phyloP scores from a whole-genome alignment of 2,888 invertebrate species.

The Lepidocyrtinus sp. region DNA sequence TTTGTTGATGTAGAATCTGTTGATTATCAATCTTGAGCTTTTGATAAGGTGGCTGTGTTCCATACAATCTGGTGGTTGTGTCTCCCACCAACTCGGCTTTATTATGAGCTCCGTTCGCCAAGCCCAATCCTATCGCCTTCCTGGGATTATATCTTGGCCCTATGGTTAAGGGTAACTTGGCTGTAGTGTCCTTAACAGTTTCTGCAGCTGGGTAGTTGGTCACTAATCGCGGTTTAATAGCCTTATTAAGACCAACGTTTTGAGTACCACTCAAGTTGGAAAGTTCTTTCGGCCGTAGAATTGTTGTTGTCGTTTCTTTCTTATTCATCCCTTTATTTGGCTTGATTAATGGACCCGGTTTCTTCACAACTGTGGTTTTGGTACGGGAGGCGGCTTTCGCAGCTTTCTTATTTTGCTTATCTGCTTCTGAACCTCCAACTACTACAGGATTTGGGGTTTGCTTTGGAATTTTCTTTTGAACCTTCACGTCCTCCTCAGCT shows the following conservation, averaged over 20 bases:
- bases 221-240: neutral
- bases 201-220: slow-evolving; percentile 27
- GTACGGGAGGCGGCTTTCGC: neutral
- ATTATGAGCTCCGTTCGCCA: neutral
- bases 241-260: neutral
- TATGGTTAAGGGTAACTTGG: slow-evolving; percentile 43
- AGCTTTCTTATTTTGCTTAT: neutral
- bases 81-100: neutral
- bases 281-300: neutral
- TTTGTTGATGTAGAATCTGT: neutral
- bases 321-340: neutral
- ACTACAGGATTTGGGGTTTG: neutral
- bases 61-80: neutral
- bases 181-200: neutral
- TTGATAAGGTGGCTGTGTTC: neutral
- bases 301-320: neutral
- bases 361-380: neutral
- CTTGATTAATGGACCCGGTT: neutral
- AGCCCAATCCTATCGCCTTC: neutral
- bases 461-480: neutral
- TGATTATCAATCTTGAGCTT: slow-evolving; percentile 10
- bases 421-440: neutral
- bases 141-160: slow-evolving; percentile 30
- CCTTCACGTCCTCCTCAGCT: neutral
- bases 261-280: no score